These are phyloP conservation scores for Orius insidiosus DNA, from an alignment of 1,140 invertebrate species.

Conservation along the genomic window DNA sequence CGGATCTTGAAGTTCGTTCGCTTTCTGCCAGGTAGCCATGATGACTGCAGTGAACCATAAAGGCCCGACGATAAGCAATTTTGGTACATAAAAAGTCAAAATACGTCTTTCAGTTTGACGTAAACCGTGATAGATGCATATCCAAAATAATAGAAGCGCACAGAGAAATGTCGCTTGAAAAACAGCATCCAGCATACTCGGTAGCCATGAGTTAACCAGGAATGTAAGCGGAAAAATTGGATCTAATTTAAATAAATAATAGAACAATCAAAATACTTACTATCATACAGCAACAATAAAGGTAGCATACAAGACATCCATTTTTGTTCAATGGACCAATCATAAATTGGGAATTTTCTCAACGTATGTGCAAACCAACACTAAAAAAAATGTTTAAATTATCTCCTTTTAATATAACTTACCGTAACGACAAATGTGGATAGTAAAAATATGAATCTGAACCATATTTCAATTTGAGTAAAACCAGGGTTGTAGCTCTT, in stretches of 20 bases:
- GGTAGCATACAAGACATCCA: constrained; percentile 84
- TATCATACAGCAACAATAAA: constrained; percentile 79
- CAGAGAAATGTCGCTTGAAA: constrained; percentile 82
- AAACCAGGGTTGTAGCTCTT: constrained; percentile 90
- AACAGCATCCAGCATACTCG: constrained; percentile 74
- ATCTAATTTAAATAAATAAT: constrained; percentile 37
- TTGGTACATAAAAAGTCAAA: constrained; percentile 77
- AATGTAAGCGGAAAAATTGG: constrained; percentile 84
- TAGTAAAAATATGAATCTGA: constrained; percentile 80
- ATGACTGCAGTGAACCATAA: constrained; percentile 77
- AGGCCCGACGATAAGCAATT: constrained; percentile 70
- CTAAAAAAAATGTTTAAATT: constrained; percentile 35
- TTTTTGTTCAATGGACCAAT: constrained; percentile 97
- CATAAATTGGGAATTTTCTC: constrained; percentile 68
- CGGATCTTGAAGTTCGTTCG: constrained; percentile 75
- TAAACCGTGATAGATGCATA: constrained; percentile 84
- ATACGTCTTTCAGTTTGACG: constrained; percentile 79
- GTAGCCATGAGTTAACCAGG: constrained; percentile 74
- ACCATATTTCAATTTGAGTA: constrained; percentile 94
- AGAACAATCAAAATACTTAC: constrained; percentile 37
- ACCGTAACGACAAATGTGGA: constrained; percentile 76
- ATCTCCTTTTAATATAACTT: constrained; percentile 27
- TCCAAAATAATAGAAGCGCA: constrained; percentile 86
- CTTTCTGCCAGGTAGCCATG: constrained; percentile 75
- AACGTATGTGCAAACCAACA: constrained; percentile 82